Base-by-base conservation (phyloP, 1,140 invertebrate genomes). In the Cyrtorhinus lividipennis region DNA sequence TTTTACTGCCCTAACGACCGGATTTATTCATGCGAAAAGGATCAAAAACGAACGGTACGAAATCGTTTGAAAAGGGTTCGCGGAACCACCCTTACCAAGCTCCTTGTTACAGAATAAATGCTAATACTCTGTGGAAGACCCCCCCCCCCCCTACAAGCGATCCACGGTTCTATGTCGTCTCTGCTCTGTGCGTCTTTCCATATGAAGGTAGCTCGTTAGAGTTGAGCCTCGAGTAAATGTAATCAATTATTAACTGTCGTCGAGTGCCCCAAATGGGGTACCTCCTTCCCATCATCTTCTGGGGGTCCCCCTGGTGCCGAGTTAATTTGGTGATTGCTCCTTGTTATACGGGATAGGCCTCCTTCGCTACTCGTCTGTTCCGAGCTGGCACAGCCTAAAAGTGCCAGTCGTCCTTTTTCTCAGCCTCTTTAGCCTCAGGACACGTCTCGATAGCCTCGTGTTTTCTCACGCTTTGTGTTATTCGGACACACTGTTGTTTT, bases 241-340 rank as follows among this genome's bases (percentile, higher is more conserved):
- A 53, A 53, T 53, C 48, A 53, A 53, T 53, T 53, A 53, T 53
- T 53, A 53, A 53, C 48, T 53, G 48, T 53, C 48, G 48, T 53
- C 48, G 20, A 53, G 48, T 53, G 48, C 48, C 48, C 18, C 48
- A 10, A 53, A 53, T 53, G 48, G 48, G 10, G 20, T 5, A 8
- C 48, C 8, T 53, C 48, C 20, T 10, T 3, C 8, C 48, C 48
- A 12, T 53, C 48, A 53, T 53, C 48, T 53, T 20, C 38, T 44
- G 8, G n/a, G 30, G 12, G 48, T 53, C 48, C 48, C 20, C 48
- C 5, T n/a, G n/a, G 48, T 53, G 48, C 48, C 48, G 18, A 53
- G 48, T 20, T 53, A 53, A 53, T 53, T 53, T 53, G 48, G 48
- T 53, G 48, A 53, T 53, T 53, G 48, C 48, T 20, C 48, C 48